A percentile compares a stretch with the other conserved stretches of the same genome.
Evolutionary conservation across 1,140 invertebrate genomes (phyloP).

Genomic region (Drosophila subobscura): DNA sequence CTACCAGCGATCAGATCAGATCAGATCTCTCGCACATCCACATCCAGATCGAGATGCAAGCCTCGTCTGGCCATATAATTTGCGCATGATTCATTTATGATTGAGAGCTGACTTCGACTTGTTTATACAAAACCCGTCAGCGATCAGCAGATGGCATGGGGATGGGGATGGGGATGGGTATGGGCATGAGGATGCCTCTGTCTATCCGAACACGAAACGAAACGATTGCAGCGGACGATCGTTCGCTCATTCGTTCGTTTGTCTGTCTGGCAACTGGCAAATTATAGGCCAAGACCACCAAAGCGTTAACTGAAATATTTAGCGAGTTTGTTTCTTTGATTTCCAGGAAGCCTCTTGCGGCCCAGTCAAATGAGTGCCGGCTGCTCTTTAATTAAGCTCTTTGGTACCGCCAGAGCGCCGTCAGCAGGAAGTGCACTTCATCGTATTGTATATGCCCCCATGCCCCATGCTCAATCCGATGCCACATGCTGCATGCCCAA

Average conservation of each 20-base stretch:
- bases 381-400: conserved; percentile 75
- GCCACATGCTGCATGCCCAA: background rate
- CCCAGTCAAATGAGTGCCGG: conserved; percentile 72
- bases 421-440: conserved; percentile 55
- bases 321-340: conserved; percentile 82
- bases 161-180: no score
- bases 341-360: conserved; percentile 71
- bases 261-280: conserved; percentile 33
- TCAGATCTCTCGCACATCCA: background rate
- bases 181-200: background rate
- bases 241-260: conserved; percentile 9
- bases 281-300: conserved; percentile 82
- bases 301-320: conserved; percentile 83
- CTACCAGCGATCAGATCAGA: conserved; percentile 5
- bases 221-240: conserved; percentile 43
- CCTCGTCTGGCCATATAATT: conserved; percentile 68
- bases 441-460: background rate
- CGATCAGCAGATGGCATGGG: conserved; percentile 37
- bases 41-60: conserved; percentile 6
- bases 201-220: conserved; percentile 20
- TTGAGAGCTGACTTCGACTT: conserved; percentile 68
- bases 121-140: conserved; percentile 73
- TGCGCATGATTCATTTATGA: conserved; percentile 82
- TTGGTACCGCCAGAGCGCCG: conserved; percentile 58
- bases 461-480: no score